phyloP scores from a whole-genome alignment of 2,888 invertebrate genomes.

The Danaus chrysippus region DNA sequence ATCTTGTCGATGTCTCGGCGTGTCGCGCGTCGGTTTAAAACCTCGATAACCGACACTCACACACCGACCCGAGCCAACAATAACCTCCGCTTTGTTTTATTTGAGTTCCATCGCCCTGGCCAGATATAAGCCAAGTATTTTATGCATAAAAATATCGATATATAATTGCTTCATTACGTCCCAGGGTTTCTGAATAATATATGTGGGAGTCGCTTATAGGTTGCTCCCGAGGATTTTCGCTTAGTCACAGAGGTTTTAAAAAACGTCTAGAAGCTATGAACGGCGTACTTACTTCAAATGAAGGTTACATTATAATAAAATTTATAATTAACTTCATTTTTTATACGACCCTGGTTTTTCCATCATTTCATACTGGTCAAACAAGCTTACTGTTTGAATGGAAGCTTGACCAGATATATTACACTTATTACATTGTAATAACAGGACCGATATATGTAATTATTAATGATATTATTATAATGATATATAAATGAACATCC shows the following conservation, averaged over 20 bases:
- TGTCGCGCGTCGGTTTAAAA: slow-evolving; percentile 78
- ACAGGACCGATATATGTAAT: background rate
- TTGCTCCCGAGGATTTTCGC: slow-evolving; percentile 39
- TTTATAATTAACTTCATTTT: too few relatives aligned
- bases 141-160: slow-evolving; percentile 80
- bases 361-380: too few relatives aligned
- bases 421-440: too few relatives aligned
- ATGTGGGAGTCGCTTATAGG: slow-evolving; percentile 76
- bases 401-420: too few relatives aligned
- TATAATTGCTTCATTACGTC: slow-evolving; percentile 80
- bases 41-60: slow-evolving; percentile 76
- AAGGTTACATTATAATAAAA: too few relatives aligned
- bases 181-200: slow-evolving; percentile 77
- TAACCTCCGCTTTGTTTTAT: slow-evolving; percentile 75
- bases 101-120: slow-evolving; percentile 60
- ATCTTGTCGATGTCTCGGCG: slow-evolving; percentile 73
- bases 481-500: slow-evolving; percentile 45
- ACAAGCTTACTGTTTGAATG: too few relatives aligned
- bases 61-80: slow-evolving; percentile 76
- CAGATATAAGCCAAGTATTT: slow-evolving; percentile 76
- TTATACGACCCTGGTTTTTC: too few relatives aligned
- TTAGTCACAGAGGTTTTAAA: background rate
- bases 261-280: too few relatives aligned
- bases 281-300: too few relatives aligned
- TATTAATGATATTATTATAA: background rate